Percentiles rank a stretch among this genome's conserved stretches.
Evolutionary conservation across 2,888 invertebrate genomes (phyloP).

Genomic region (Sthenelais limicola): DNA sequence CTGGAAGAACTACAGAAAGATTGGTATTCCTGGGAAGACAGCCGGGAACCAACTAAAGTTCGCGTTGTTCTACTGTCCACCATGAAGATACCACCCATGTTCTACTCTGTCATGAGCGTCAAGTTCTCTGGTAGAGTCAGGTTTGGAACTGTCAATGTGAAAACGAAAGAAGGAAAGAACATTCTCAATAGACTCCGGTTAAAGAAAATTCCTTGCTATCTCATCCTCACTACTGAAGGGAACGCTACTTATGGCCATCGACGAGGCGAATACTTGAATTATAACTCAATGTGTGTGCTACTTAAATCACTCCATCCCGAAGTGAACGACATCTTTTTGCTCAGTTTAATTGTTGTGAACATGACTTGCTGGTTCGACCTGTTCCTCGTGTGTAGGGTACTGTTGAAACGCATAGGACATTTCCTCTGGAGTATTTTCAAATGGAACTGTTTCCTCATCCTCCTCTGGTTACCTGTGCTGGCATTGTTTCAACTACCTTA

Average conservation of each 20-base stretch:
- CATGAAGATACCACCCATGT: constrained; percentile 73
- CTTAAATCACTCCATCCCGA: constrained; percentile 74
- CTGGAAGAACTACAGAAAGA: constrained; percentile 64
- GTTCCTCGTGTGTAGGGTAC: constrained; percentile 69
- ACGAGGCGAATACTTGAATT: constrained; percentile 72
- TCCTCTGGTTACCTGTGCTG: constrained; percentile 73
- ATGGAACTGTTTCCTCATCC: constrained; percentile 72
- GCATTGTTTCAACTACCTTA: constrained; percentile 72
- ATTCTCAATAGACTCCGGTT: constrained; percentile 52
- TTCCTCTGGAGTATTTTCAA: constrained; percentile 72
- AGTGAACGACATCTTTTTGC: constrained; percentile 75
- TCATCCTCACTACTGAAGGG: constrained; percentile 73
- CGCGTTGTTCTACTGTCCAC: constrained; percentile 73
- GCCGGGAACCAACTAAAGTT: constrained; percentile 51
- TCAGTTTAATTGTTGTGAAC: constrained; percentile 73
- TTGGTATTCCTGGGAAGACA: constrained; percentile 65
- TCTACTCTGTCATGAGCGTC: constrained; percentile 75
- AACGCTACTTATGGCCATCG: constrained; percentile 71
- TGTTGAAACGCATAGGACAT: constrained; percentile 67
- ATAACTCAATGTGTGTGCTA: constrained; percentile 72
- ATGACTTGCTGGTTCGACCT: constrained; percentile 72
- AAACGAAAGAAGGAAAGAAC: constrained; percentile 52
- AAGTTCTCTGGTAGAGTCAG: constrained; percentile 75
- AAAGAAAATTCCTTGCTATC: constrained; percentile 66
- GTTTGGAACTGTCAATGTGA: constrained; percentile 70